Base-by-base conservation (phyloP, 2,797 vertebrate species). In the Chloroceryle amazona region DNA sequence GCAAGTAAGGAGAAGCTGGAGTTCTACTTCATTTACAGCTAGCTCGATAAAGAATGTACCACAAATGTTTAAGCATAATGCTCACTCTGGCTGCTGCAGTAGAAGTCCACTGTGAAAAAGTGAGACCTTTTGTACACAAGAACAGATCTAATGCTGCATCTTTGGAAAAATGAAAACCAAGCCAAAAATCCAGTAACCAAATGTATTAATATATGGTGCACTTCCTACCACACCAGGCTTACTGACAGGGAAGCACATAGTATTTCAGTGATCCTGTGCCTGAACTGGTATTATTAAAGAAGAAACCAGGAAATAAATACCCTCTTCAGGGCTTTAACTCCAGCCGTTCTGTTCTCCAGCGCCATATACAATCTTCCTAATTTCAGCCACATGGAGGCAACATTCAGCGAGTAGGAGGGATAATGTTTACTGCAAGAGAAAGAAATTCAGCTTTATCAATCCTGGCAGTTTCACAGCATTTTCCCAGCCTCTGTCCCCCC, bases 361-460 rank as follows among this genome's bases (percentile, higher is more conserved):
- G 97, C 98, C 97, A 99, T 97, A 94, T 99, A 99, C 22, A 99
- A 98, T 70, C 99, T 96, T 15, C 99, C 99, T 79, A 99, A 74
- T 96, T 99, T 99, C 97, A 99, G 98, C 98, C 99, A 99, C 98
- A 99, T 98, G 83, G 99, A 99, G 47, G 99, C 99, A 94, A 99
- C 99, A 1, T 99, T 99, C 94, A 99, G 93, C 3, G 99, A 99
- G 97, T 99, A 99, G 54, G 98, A 78, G 1, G 99, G 99, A 61
- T 99, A 99, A 93, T 99, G 98, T 92, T 98, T 98, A 67, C 99
- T 99, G 98, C 25, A 89, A 86, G 35, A 93, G 80, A 96, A 72
- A 73, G 72, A 89, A 79, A 96, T 35, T 17, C 74, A 57, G 72
- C 54, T 81, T 91, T 55, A 93, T 80, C 83, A 82, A 42, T 83